These are phyloP conservation scores for Sebastes vulpes DNA, from an alignment of 2,797 vertebrate species.

Conservation along the genomic window DNA sequence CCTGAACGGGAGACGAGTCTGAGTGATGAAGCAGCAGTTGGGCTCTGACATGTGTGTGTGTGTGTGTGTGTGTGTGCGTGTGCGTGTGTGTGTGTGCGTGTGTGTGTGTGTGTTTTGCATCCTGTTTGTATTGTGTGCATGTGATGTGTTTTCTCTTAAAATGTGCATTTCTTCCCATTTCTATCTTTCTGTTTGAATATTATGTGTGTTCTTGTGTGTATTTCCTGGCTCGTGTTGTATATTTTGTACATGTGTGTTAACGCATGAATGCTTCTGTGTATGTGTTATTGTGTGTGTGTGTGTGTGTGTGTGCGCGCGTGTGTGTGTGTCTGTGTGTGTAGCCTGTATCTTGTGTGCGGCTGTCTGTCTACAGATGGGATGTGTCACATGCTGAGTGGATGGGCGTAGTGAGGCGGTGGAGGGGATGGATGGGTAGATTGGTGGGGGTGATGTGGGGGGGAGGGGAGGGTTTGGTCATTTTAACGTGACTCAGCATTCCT, in stretches of 20 bases:
- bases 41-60: neutral
- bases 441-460: neutral
- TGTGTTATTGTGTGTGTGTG: neutral
- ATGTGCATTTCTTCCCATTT: neutral
- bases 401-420: constrained; percentile 14
- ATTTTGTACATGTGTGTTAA: neutral
- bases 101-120: neutral
- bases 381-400: constrained; percentile 61
- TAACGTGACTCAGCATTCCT: constrained; percentile 66
- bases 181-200: neutral
- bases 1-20: constrained; percentile 12
- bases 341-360: neutral
- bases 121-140: neutral
- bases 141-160: neutral
- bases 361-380: constrained; percentile 60
- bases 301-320: neutral
- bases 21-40: constrained; percentile 41
- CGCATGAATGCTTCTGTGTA: neutral
- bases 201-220: neutral
- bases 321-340: neutral
- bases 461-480: constrained; percentile 33
- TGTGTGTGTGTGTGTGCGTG: too few relatives aligned
- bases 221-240: neutral
- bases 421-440: neutral
- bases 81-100: neutral